Conservation (phyloP, 2,113 vertebrate genomes). For the Cettia cetti region DNA sequence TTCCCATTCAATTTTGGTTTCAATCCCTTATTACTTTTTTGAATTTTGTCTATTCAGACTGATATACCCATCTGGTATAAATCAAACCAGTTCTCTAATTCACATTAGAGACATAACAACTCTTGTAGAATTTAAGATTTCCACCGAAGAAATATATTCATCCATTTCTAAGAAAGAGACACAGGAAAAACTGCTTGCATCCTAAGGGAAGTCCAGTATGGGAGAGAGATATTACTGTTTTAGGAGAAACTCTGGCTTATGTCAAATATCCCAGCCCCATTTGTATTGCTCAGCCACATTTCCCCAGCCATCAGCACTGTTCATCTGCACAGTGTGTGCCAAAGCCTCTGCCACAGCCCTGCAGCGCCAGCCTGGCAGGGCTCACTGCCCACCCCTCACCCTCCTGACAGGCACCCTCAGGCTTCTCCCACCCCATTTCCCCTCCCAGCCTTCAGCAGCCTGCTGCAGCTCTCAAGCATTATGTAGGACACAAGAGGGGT, state of each 20-base stretch:
- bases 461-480: neutral
- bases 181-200: neutral
- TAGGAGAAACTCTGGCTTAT: neutral
- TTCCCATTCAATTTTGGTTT: neutral
- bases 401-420: neutral
- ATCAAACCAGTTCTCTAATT: neutral
- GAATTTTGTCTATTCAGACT: neutral
- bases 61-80: neutral
- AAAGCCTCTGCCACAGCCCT: neutral
- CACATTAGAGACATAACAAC: neutral
- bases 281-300: fast-evolving
- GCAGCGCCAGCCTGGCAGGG: neutral
- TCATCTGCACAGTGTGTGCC: neutral
- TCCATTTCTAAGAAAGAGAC: neutral
- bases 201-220: neutral
- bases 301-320: neutral
- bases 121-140: neutral
- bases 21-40: neutral
- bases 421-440: neutral
- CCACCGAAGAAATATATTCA: neutral
- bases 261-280: neutral
- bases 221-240: neutral
- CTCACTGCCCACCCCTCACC: neutral
- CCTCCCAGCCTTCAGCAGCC: neutral
- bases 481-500: neutral